phyloP scores from a whole-genome alignment of 2,888 invertebrate genomes.

The Malthinus flaveolus region DNA sequence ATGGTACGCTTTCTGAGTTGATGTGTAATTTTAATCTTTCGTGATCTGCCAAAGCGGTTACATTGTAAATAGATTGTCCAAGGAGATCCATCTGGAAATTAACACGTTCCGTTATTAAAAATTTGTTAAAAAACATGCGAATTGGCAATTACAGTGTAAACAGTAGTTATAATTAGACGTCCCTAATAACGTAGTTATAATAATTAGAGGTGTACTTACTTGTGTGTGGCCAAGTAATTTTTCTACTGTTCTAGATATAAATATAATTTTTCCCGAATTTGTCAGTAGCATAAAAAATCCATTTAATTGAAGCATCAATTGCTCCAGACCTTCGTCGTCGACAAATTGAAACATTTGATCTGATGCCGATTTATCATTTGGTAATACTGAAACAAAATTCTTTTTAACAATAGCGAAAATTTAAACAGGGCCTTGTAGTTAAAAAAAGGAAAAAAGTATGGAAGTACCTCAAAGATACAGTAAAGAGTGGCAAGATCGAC shows the following conservation, averaged over 20 bases:
- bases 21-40: slow-evolving; percentile 70
- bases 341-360: slow-evolving; percentile 58
- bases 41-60: slow-evolving; percentile 80
- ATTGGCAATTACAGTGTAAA: too few species aligned
- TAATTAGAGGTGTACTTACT: slow-evolving; percentile 56
- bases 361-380: slow-evolving; percentile 26
- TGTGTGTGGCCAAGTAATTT: slow-evolving; percentile 83
- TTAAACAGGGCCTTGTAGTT: neutral
- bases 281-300: slow-evolving; percentile 83
- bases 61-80: slow-evolving; percentile 79
- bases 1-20: slow-evolving; percentile 51
- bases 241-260: slow-evolving; percentile 83
- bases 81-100: slow-evolving; percentile 76
- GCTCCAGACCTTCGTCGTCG: slow-evolving; percentile 65
- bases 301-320: slow-evolving; percentile 62
- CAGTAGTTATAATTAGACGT: too few species aligned
- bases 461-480: too few species aligned
- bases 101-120: too few species aligned
- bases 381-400: slow-evolving; percentile 35
- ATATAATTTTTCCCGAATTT: slow-evolving; percentile 80
- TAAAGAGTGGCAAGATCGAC: too few species aligned
- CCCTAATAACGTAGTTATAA: neutral
- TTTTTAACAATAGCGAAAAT: neutral
- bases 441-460: too few species aligned
- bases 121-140: too few species aligned